Evolutionary conservation across 2,888 invertebrate species (phyloP).

Genomic region (Papilio gigon): DNA sequence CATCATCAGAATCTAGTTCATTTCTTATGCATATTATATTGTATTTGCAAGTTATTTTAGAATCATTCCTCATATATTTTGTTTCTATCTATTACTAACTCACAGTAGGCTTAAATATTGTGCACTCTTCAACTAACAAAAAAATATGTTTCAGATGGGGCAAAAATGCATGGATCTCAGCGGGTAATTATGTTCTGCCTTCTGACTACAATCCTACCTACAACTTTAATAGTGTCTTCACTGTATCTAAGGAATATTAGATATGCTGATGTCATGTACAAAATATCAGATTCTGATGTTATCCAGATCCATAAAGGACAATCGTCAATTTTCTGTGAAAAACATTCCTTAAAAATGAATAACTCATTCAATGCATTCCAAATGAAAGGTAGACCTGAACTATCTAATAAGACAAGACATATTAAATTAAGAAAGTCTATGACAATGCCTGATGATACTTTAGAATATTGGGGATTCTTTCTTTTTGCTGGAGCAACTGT

Average conservation of each 20-base stretch:
- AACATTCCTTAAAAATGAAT: constrained; percentile 90
- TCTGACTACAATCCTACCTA: constrained; percentile 88
- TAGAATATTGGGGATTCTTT: constrained; percentile 95
- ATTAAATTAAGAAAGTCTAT: constrained; percentile 91
- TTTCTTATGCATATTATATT: not conserved
- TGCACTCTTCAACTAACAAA: constrained; percentile 9
- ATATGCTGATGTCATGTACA: constrained; percentile 89
- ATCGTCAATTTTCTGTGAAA: constrained; percentile 91
- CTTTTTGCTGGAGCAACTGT: constrained; percentile 90
- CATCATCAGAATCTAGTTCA: not conserved
- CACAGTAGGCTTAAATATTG: not conserved
- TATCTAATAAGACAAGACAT: constrained; percentile 87
- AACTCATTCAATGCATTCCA: constrained; percentile 87
- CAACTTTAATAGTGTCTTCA: constrained; percentile 88
- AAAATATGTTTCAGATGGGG: constrained; percentile 79
- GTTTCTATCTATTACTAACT: not conserved
- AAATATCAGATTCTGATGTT: constrained; percentile 92
- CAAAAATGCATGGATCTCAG: constrained; percentile 90
- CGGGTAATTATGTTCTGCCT: constrained; percentile 90
- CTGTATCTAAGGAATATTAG: constrained; percentile 88
- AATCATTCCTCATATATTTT: not conserved
- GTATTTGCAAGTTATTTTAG: not conserved
- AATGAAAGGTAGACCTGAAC: constrained; percentile 86
- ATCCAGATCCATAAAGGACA: constrained; percentile 91
- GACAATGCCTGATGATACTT: constrained; percentile 90